phyloP scores from a whole-genome alignment of 2,113 vertebrate genomes.

The Ictidomys tridecemlineatus region DNA sequence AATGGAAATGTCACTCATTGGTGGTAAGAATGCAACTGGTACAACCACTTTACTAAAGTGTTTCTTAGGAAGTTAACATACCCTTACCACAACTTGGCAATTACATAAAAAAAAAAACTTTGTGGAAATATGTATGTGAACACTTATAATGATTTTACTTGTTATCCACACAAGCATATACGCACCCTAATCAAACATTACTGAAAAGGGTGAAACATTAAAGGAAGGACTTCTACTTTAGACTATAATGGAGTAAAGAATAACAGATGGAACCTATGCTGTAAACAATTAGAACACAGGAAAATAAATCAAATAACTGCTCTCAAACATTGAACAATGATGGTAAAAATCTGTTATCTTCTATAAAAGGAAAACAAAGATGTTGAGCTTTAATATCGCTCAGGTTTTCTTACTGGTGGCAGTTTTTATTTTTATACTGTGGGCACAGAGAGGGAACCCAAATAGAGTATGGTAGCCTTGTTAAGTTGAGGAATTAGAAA shows the following conservation, averaged over 20 bases:
- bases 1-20: not conserved
- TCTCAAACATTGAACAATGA: not conserved
- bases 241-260: not conserved
- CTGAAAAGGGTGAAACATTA: conserved; percentile 1
- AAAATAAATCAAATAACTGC: not conserved
- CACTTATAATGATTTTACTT: not conserved
- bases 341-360: not conserved
- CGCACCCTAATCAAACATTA: not conserved
- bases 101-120: not conserved
- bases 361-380: not conserved
- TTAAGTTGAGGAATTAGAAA: not conserved
- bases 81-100: not conserved
- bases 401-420: not conserved
- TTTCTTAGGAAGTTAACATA: not conserved
- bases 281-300: not conserved
- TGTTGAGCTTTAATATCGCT: not conserved
- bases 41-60: not conserved
- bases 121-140: not conserved
- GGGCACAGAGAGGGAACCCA: not conserved
- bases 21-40: not conserved
- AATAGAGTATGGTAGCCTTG: not conserved
- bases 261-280: not conserved
- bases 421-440: not conserved
- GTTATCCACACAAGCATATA: not conserved
- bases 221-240: not conserved